phyloP scores from a whole-genome alignment of 53 echinoderm and acorn worm species.

The Luidia sarsii region DNA sequence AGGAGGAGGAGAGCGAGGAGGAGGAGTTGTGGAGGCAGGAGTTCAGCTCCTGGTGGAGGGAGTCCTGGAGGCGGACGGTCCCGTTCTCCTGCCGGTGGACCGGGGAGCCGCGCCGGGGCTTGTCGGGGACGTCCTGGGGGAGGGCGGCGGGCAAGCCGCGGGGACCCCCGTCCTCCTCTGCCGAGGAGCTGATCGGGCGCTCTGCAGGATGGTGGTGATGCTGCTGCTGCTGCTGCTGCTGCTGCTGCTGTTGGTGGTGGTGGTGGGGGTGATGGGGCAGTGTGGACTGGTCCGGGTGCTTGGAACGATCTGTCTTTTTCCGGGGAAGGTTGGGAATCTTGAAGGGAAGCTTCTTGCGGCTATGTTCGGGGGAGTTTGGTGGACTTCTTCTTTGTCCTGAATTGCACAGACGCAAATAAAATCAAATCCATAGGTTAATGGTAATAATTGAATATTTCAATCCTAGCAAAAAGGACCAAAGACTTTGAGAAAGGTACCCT shows the following conservation, averaged over 20 bases:
- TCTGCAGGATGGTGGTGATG: constrained; percentile 43
- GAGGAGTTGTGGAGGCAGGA: constrained; percentile 64
- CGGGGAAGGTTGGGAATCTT: constrained; percentile 44
- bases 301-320: constrained; percentile 59
- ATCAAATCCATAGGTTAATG: no score
- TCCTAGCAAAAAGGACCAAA: no score
- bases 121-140: constrained; percentile 55
- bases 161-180: constrained; percentile 49
- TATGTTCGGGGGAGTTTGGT: constrained; percentile 70
- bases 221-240: constrained; percentile 60
- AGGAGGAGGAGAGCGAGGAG: not conserved
- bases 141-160: constrained; percentile 8
- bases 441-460: no score
- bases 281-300: constrained; percentile 56
- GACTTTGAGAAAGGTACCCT: no score
- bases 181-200: constrained; percentile 51
- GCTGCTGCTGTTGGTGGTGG: no score
- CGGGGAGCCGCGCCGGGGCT: constrained; percentile 58
- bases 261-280: no score
- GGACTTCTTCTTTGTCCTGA: constrained; percentile 60
- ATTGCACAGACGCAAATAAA: no score
- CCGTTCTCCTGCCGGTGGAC: constrained; percentile 84
- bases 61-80: constrained; percentile 49
- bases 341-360: constrained; percentile 40
- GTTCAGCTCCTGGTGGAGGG: constrained; percentile 76